Conservation (phyloP, 92 coral and sea anemone genomes). For the Epizoanthus ramosus region DNA sequence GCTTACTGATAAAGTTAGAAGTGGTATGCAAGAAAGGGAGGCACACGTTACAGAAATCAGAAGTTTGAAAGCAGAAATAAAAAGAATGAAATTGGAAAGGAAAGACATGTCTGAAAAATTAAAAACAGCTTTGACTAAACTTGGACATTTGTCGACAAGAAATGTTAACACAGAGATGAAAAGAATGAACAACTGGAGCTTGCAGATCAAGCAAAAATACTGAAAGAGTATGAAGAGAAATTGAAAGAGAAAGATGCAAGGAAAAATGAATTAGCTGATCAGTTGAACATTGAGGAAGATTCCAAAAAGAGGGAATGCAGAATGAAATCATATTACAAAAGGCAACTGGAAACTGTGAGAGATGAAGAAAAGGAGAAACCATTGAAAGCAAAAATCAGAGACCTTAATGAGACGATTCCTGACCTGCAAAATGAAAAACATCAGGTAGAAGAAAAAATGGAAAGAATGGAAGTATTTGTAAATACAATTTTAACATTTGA, state of each 20-base stretch:
- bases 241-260: too few relatives aligned
- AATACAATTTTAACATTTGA: too few relatives aligned
- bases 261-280: not conserved
- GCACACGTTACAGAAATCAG: slow-evolving; percentile 20
- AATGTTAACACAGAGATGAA: slow-evolving; percentile 19
- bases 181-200: slow-evolving; percentile 8
- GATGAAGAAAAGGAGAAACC: too few relatives aligned
- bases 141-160: slow-evolving; percentile 17
- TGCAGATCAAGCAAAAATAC: too few relatives aligned
- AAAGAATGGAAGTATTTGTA: slow-evolving; percentile 14
- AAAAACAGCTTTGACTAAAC: slow-evolving; percentile 10
- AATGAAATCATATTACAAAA: too few relatives aligned
- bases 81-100: slow-evolving; percentile 23
- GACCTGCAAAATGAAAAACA: slow-evolving; percentile 2
- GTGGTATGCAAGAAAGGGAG: slow-evolving; percentile 6
- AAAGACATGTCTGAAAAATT: slow-evolving; percentile 22
- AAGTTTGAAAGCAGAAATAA: slow-evolving; percentile 5
- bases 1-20: slow-evolving; percentile 25
- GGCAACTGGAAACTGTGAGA: too few relatives aligned
- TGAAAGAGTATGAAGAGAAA: too few relatives aligned
- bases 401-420: slow-evolving; percentile 2
- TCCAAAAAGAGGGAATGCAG: too few relatives aligned
- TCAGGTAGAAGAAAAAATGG: slow-evolving; percentile 4
- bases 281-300: too few relatives aligned
- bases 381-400: slow-evolving; percentile 1